Evolutionary conservation across 1,140 invertebrate species (phyloP), one percentile per base, ranked within the genome.

Genomic region (Pachyrhynchus sulphureomaculatus): DNA sequence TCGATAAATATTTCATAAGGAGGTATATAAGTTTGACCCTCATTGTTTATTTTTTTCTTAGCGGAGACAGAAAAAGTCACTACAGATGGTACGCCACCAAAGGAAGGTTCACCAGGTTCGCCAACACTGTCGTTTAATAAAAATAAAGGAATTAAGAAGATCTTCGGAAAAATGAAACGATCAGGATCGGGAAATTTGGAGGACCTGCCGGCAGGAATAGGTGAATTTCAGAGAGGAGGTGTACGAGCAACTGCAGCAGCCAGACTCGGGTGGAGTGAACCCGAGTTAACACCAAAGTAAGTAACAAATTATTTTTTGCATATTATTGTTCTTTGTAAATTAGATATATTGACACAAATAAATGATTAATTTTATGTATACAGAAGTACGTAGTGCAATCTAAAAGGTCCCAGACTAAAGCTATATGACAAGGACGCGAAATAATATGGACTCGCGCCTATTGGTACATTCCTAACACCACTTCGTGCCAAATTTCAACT

Each of bases 201-300:
- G 67, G 86, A 88, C 33, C 70, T 84, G 36, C 78, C 80, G 6
- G 72, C 80, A 10, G 73, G 73, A 32, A 79, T 82, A n/a, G 80
- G 80, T 12, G 82, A 85, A 60, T 91, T 92, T 67, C 80, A 81
- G 33, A 77, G 91, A 20, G 87, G 88, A 1, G 88, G 88, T 5
- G 77, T 90, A 6, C 76, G 92, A 36, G 86, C 91, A 0, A 92
- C 91, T 0, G 89, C 90, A 37, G 84, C 87, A 44, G 86, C 88
- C 1, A 79, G 91, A 45, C 81, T 93, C 9, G 88, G 87, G 26
- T 89, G 88, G 86, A 82, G 81, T 42, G 74, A 78, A 56, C 70
- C 72, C 32, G 69, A 68, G 33, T 51, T 72, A 8, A 65, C 64
- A 34, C 64, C 53, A 49, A 64, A 45, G 67, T 68, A 33, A 51